Evolutionary conservation across 2,113 vertebrate species (phyloP).

Genomic region (Carassius gibelio): DNA sequence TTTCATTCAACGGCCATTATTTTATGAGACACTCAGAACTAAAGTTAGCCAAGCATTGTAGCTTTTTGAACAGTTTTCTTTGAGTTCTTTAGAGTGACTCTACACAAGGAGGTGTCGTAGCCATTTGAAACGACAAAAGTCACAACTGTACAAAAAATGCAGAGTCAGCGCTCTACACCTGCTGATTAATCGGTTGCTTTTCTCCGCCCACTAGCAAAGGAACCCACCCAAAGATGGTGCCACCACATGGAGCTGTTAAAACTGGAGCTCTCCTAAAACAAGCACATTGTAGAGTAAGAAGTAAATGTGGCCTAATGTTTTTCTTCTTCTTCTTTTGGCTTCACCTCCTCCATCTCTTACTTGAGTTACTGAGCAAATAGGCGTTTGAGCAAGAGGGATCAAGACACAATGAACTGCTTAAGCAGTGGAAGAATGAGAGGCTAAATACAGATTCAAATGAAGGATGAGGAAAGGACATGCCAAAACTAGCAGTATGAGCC

Average conservation of each 20-base stretch:
- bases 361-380: constrained; percentile 47
- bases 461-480: constrained; percentile 33
- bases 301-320: constrained; percentile 32
- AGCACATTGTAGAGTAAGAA: constrained; percentile 30
- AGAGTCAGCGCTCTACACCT: constrained; percentile 9
- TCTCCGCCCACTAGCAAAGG: neutral
- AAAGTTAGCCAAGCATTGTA: neutral
- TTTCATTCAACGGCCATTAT: neutral
- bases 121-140: neutral
- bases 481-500: constrained; percentile 30
- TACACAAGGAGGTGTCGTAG: neutral
- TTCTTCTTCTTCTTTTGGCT: constrained; percentile 20
- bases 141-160: neutral
- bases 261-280: constrained; percentile 41
- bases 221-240: constrained; percentile 9
- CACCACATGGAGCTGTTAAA: constrained; percentile 41
- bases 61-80: neutral
- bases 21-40: neutral
- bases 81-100: neutral
- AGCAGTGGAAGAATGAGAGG: constrained; percentile 32
- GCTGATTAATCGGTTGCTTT: constrained; percentile 25
- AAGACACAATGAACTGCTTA: constrained; percentile 39
- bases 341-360: constrained; percentile 38
- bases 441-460: constrained; percentile 34
- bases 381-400: constrained; percentile 38